Percentiles rank a stretch among this genome's conserved stretches.
Conservation (phyloP, 2,888 invertebrate species). For the Platypus cylindrus region DNA sequence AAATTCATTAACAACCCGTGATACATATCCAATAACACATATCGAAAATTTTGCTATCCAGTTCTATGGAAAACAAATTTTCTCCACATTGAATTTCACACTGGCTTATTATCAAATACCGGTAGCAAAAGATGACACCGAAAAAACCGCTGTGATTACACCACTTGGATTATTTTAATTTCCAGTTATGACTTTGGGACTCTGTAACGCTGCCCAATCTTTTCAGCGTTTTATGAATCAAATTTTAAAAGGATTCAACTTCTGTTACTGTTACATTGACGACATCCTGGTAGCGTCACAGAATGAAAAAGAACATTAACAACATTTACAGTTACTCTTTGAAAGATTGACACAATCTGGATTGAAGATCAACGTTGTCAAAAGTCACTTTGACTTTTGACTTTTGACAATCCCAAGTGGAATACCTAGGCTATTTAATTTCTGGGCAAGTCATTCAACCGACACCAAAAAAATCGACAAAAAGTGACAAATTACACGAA, state of each 20-base stretch:
- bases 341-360: constrained; percentile 17
- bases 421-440: constrained; percentile 1
- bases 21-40: too few relatives aligned
- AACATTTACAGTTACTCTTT: constrained; percentile 18
- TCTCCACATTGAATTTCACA: constrained; percentile 14
- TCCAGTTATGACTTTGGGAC: constrained; percentile 26
- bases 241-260: constrained; percentile 7
- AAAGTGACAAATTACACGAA: neutral
- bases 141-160: constrained; percentile 20
- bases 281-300: constrained; percentile 22
- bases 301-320: constrained; percentile 14
- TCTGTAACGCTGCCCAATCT: constrained; percentile 31
- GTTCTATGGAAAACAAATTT: too few relatives aligned
- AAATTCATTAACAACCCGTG: too few relatives aligned
- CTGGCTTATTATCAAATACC: constrained; percentile 19
- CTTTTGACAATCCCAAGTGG: neutral
- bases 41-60: too few relatives aligned
- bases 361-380: constrained; percentile 22
- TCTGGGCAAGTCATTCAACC: neutral
- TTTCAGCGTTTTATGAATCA: constrained; percentile 30
- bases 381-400: too few relatives aligned
- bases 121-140: constrained; percentile 16
- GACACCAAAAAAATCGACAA: neutral
- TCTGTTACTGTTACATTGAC: constrained; percentile 16
- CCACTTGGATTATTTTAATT: constrained; percentile 25